A percentile compares a stretch with the other conserved stretches of the same genome.
Evolutionary conservation across 2,113 vertebrate genomes (phyloP).

Genomic region (Rhinoptilus africanus): DNA sequence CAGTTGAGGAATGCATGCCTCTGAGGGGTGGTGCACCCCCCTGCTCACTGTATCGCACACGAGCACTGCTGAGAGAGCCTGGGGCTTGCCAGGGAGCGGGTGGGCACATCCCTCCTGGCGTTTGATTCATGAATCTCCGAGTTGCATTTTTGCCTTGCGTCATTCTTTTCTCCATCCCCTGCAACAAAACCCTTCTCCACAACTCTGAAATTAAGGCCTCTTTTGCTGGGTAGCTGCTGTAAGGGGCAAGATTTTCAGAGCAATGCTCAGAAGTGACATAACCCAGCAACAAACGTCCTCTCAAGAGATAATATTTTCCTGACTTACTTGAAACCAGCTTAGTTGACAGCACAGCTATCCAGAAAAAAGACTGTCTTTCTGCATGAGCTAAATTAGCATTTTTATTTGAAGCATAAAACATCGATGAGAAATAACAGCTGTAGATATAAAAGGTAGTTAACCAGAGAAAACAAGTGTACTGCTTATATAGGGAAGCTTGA

Average conservation of each 20-base stretch:
- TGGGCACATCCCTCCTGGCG: not conserved
- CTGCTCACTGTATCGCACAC: rapidly evolving
- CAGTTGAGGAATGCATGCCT: not conserved
- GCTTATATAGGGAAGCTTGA: not conserved
- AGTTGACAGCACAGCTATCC: not conserved
- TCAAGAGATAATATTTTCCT: not conserved
- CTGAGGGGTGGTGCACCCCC: not conserved
- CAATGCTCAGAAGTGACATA: not conserved
- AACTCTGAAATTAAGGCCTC: not conserved
- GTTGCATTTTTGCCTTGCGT: not conserved
- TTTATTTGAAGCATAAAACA: constrained; percentile 3
- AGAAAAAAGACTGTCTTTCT: not conserved
- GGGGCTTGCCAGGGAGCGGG: not conserved
- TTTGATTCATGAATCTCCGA: not conserved
- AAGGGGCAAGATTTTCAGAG: not conserved
- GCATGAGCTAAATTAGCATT: not conserved
- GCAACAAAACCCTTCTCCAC: not conserved
- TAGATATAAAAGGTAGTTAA: not conserved
- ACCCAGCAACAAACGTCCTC: not conserved
- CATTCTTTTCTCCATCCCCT: not conserved
- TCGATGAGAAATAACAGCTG: constrained; percentile 11
- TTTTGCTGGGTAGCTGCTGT: not conserved
- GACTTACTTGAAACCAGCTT: not conserved
- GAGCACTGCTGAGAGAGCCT: not conserved
- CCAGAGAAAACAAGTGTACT: not conserved